Evolutionary conservation across 2,797 vertebrate species (phyloP), one percentile per base, ranked within the genome.

Genomic region (Sebastes nivosus): DNA sequence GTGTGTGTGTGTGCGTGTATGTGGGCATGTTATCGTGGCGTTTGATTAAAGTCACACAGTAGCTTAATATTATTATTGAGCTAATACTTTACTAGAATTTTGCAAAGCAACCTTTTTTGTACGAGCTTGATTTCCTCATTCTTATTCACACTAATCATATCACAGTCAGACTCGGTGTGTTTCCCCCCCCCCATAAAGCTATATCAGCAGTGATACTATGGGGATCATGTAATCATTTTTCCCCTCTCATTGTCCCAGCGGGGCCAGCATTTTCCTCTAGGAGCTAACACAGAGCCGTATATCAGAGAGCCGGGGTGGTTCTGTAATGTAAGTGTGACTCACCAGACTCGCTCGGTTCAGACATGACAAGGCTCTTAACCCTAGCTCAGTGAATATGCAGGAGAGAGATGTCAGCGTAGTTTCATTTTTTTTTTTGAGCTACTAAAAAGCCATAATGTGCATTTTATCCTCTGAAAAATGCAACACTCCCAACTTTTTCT

Each of bases 291-390:
- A 65, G 10, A 82, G 81, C 13, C 1, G 18, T 38, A 38, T 46
- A 79, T 73, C 65, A 72, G 67, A 71, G 74, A 60, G 46, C 42
- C 12, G 7, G 30, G 68, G 34, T 24, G 61, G 58, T 74, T 83
- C 82, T 84, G 57, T 87, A 60, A 86, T 83, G 42, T 78, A 34
- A 81, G 65, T 79, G 83, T 85, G 87, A 82, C 73, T 88, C 85
- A 83, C 68, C 27, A 12, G 71, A 68, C 64, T 8, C 7, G 50
- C 78, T 82, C 9, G 54, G 72, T 80, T 90, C 75, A 83, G 79
- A 89, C 88, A 88, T 27, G 82, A 87, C 83, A 83, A 79, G 66
- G 73, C 86, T 88, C 73, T 87, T 86, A 79, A 67, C 77, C 64
- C 25, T 2, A 16, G 70, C 72, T n/a, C 75, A 85, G 81, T 72